Base-by-base conservation (phyloP, 2,113 vertebrate species). In the Trematomus loennbergii region DNA sequence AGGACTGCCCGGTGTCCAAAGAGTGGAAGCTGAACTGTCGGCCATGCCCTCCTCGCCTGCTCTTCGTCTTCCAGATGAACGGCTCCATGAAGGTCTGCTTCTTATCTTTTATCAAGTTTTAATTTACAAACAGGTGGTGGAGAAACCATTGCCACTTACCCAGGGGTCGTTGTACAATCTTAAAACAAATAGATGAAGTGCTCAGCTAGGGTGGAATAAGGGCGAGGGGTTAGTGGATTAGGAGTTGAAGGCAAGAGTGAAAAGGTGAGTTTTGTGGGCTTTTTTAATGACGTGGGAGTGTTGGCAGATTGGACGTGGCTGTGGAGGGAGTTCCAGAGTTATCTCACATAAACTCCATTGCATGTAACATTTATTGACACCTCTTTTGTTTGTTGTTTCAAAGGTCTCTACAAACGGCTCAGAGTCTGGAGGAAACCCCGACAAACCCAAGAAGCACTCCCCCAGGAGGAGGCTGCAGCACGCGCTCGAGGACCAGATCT, bases 1-100 rank as follows among this genome's bases (percentile, higher is more conserved):
- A 99, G 66, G 98, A 99, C 87, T 97, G 96, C 20, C 95, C 96
- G 0, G 96, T 99, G 0, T 98, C 97, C 73, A 98, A 99, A 82
- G 98, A 99, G 81, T 99, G 98, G 98, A 98, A 99, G 82, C 91
- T 99, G 61, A 99, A 99, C 92, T 98, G 98, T 83, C 91, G 98
- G 25, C 97, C 98, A 0, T 99, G 98, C 55, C 98, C 98, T 0
- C 98, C 98, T 0, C 95, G 98, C 9, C 96, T 99, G 4, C 97
- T 99, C 69, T 99, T 99, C 62, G 96, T 99, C 15, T 99, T 99
- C 90, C 98, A 99, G 88, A 96, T 99, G 90, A 99, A 97, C 3
- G 97, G 96, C 4, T 93, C 95, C 0, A 94, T 99, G 10, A 97
- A 97, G 94, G 92, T 93, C 50, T 16, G 9, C 8, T 49, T 29